Conservation (phyloP, 1,140 invertebrate genomes). For the Eulimnadia texana region DNA sequence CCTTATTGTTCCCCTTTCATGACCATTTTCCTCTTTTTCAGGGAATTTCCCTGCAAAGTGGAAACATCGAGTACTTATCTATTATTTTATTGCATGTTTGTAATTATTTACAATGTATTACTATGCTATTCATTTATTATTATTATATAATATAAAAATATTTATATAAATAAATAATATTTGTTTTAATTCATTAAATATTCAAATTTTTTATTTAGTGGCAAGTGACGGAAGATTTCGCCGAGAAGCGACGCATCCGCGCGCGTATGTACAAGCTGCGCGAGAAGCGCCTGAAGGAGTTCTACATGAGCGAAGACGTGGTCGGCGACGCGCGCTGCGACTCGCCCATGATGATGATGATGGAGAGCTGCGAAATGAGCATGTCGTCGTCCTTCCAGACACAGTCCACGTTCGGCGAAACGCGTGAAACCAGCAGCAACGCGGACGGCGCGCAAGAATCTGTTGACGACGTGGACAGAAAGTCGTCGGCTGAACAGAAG, state of each 20-base stretch:
- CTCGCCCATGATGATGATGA: neutral
- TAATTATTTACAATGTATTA: too few species aligned
- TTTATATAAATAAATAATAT: too few species aligned
- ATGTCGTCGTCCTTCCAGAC: neutral
- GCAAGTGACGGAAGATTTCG: slow-evolving; percentile 70
- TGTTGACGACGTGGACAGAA: neutral
- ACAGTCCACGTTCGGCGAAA: neutral
- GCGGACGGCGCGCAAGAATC: neutral
- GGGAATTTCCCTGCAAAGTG: too few species aligned
- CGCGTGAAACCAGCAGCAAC: neutral
- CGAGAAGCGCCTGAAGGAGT: slow-evolving; percentile 53
- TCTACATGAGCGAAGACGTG: slow-evolving; percentile 42
- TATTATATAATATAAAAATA: too few species aligned
- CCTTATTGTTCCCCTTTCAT: too few species aligned
- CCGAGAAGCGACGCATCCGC: slow-evolving; percentile 67
- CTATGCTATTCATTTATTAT: too few species aligned
- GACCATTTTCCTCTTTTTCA: too few species aligned
- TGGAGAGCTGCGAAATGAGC: neutral
- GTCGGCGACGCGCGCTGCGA: slow-evolving; percentile 8
- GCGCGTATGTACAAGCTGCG: slow-evolving; percentile 64
- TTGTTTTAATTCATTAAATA: too few species aligned
- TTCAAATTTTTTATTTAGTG: too few species aligned
- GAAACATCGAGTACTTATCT: too few species aligned
- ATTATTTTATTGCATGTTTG: too few species aligned
- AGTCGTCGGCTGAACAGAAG: neutral